Base-by-base conservation (phyloP, 2,797 vertebrate genomes). In the Amazona ochrocephala region DNA sequence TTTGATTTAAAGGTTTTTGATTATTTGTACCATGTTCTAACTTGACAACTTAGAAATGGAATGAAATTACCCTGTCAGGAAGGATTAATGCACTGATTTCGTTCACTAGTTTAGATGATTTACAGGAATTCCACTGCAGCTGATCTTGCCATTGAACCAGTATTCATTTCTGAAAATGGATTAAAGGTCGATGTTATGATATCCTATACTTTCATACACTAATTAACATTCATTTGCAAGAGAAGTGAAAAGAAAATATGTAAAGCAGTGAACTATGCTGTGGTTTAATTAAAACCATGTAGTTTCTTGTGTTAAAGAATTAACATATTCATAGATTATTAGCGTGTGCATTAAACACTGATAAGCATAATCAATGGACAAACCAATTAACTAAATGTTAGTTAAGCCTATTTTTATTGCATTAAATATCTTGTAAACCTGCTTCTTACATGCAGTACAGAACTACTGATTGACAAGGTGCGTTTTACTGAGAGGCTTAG, bases 1-100 rank as follows among this genome's bases (percentile, higher is more conserved):
- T 97, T 96, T 96, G 97, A 97, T 97, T 96, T 97, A 97, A 96
- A 96, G 90, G 90, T 72, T 96, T 97, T 96, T 97, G 95, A 97
- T 97, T 97, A 95, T 97, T 97, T 97, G 96, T 88, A 94, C 88
- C 94, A 53, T 95, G 95, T 97, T 96, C 89, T 94, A 95, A 96
- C 94, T 85, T 96, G 97, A 97, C 96, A 96, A 81, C 88, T 95
- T 96, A 95, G 96, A 94, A 96, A 97, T 89, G 62, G 94, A 95
- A 94, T 91, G 89, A 97, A 97, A 97, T 97, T 95, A 97, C 96
- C 82, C 86, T 97, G 97, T 96, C 97, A 97, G 45, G 60, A 95
- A 93, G 93, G 95, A 97, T 96, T 97, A 97, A 97, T 97, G 97
- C 96, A 94, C 82, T 93, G 92, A 97, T 96, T 96, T 96, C 91